Evolutionary conservation across 2,113 vertebrate genomes (phyloP).

Genomic region (Casuarius casuarius): DNA sequence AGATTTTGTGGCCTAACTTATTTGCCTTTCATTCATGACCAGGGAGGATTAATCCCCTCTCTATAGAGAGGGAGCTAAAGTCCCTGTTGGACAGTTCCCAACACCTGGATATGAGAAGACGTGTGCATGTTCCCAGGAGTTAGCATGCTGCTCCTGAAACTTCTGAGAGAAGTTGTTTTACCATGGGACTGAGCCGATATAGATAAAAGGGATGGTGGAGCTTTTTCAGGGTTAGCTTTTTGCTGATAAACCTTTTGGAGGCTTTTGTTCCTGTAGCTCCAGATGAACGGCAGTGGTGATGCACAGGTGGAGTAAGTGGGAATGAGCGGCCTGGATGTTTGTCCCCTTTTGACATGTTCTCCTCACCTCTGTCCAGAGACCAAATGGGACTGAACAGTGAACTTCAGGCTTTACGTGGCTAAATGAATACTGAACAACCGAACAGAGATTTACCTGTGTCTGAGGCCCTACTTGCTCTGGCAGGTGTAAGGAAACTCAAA

Average conservation of each 20-base stretch:
- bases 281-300: not conserved
- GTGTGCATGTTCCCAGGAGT: not conserved
- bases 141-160: not conserved
- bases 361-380: not conserved
- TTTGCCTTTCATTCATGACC: not conserved
- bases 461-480: not conserved
- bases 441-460: not conserved
- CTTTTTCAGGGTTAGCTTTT: not conserved
- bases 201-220: not conserved
- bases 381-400: not conserved
- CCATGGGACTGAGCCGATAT: not conserved
- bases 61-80: not conserved
- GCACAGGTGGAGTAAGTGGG: not conserved
- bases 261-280: not conserved
- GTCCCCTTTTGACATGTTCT: rapidly evolving
- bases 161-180: not conserved
- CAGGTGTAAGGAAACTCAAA: not conserved
- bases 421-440: not conserved
- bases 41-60: not conserved
- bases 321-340: not conserved
- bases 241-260: not conserved
- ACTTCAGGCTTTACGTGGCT: not conserved
- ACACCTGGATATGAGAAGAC: rapidly evolving
- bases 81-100: not conserved
- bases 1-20: not conserved